These are phyloP conservation scores for Probosciger aterrimus DNA, from an alignment of 2,113 vertebrate species.

Conservation along the genomic window DNA sequence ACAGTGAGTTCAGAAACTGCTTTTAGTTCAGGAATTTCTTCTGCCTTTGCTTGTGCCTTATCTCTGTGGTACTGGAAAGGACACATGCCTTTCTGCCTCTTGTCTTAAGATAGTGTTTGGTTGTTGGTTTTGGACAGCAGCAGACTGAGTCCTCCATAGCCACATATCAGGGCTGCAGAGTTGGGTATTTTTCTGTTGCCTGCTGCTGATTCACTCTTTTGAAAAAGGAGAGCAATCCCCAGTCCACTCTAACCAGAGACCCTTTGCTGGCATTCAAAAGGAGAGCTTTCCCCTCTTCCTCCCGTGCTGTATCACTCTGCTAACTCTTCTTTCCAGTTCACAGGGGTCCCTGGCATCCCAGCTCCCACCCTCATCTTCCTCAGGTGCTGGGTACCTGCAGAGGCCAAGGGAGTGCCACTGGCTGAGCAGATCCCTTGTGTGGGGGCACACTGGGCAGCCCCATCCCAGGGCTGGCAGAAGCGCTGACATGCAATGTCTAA, in stretches of 20 bases:
- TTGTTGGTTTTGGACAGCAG: background rate
- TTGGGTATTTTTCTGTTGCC: background rate
- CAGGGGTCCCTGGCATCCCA: background rate
- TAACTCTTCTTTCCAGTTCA: background rate
- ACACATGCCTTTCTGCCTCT: background rate
- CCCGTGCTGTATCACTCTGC: fast-evolving
- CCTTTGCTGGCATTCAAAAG: background rate
- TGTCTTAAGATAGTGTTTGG: background rate
- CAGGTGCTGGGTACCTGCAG: background rate
- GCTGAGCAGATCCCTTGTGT: background rate
- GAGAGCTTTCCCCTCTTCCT: background rate
- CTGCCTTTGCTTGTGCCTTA: background rate
- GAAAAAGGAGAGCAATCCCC: background rate
- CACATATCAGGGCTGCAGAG: background rate
- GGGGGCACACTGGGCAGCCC: background rate
- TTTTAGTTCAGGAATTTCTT: background rate
- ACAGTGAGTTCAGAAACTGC: background rate
- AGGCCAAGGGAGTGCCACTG: background rate
- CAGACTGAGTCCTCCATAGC: background rate
- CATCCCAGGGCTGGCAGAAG: background rate
- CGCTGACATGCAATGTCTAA: background rate
- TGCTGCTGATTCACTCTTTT: background rate
- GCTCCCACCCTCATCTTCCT: background rate
- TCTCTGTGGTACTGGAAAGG: background rate
- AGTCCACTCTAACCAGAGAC: background rate